Conservation (phyloP, 2,888 invertebrate species). For the Tridacna gigas region DNA sequence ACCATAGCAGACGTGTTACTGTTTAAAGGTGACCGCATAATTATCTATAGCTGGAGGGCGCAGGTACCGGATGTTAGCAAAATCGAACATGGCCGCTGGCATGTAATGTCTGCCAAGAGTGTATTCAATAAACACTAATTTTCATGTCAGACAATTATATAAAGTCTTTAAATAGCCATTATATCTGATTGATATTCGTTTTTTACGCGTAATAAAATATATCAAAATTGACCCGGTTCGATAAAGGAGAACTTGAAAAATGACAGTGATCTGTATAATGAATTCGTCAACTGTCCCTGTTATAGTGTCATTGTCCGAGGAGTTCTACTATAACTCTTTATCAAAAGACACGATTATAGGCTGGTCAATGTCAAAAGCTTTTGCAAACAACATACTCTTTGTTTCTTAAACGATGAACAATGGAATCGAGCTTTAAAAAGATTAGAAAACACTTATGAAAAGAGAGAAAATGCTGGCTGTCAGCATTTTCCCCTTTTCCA, state of each 20-base stretch:
- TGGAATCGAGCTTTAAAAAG: not conserved
- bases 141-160: constrained; percentile 12
- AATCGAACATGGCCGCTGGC: constrained; percentile 15
- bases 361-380: too few relatives aligned
- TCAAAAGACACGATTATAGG: too few relatives aligned
- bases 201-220: constrained; percentile 9
- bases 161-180: constrained; percentile 11
- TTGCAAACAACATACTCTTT: too few relatives aligned
- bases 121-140: constrained; percentile 22
- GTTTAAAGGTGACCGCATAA: constrained; percentile 37
- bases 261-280: too few relatives aligned
- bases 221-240: too few relatives aligned
- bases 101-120: constrained; percentile 1
- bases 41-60: constrained; percentile 32
- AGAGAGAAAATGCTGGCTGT: not conserved
- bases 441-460: not conserved
- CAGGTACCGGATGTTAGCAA: constrained; percentile 6
- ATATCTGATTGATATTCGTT: constrained; percentile 15
- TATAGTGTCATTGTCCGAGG: too few relatives aligned
- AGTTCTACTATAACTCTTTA: too few relatives aligned
- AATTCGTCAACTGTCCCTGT: too few relatives aligned
- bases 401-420: too few relatives aligned
- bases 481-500: not conserved
- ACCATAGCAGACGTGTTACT: constrained; percentile 37
- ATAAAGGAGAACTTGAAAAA: too few relatives aligned